Evolutionary conservation across 1,140 invertebrate species (phyloP), one percentile per base, ranked within the genome.

Genomic region (Ips nitidus): DNA sequence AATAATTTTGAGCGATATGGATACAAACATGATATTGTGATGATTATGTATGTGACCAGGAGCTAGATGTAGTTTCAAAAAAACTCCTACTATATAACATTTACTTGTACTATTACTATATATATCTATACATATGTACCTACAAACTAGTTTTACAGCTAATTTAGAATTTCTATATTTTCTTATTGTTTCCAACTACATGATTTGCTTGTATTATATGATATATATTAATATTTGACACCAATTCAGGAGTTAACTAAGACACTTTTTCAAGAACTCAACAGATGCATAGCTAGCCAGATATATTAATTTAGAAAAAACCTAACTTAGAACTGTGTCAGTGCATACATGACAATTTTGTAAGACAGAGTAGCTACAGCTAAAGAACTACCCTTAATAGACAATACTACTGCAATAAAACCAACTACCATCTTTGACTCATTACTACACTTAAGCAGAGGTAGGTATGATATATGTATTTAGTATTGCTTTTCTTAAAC

Each of bases 121-220:
- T 22, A 22, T 22, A 22, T 22, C 22, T 22, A 22, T 22, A 22
- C 22, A 22, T 22, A 22, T 5, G 39, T 36, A 58, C 37, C 56
- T 58, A 58, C 5, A 38, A 47, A 39, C 59, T 47, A 61, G 42
- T n/a, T 47, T 61, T 37, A 61, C 45, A 58, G 5, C 37, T 47
- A 47, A 1, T 61, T 61, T 61, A 61, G 59, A 61, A 61, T 61
- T 2, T 61, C 59, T 61, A 45, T 61, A 61, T 47, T 61, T 37
- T 0, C 37, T n/a, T 58, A 58, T 58, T 58, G 56, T 58, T 58
- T 3, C 56, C 6, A 53, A 4, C 45, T 47, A 47, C 45, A 47
- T 47, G 45, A 47, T 47, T 47, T 47, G 4, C n/a, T 47, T 47
- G 4, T 47, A n/a, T 5, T 47, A n/a, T 47, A 47, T 47, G 4